Percentiles rank a stretch among this genome's conserved stretches.
Evolutionary conservation across 2,113 vertebrate species (phyloP).

Genomic region (Rhinoderma darwinii): DNA sequence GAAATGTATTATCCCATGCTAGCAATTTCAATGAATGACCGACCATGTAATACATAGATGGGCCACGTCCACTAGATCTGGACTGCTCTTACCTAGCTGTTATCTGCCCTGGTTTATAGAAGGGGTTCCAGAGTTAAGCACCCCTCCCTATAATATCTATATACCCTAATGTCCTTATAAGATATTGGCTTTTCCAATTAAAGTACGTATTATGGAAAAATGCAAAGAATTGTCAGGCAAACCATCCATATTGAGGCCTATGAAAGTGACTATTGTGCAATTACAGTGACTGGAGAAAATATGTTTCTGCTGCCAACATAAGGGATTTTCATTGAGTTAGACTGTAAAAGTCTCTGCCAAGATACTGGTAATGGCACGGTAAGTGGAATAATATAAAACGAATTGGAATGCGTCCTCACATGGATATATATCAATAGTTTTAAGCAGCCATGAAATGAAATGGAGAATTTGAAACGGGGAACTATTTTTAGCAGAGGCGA

Average conservation of each 20-base stretch:
- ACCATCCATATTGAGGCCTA: background rate
- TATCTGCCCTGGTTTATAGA: background rate
- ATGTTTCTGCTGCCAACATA: background rate
- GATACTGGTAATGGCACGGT: background rate
- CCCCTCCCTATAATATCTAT: background rate
- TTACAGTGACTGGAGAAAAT: background rate
- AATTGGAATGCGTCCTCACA: background rate
- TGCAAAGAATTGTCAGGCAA: background rate
- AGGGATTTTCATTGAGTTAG: background rate
- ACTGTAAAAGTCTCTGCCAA: background rate
- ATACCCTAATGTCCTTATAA: too few species aligned
- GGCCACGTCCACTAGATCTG: too few species aligned
- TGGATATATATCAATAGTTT: background rate
- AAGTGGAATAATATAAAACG: constrained; percentile 1
- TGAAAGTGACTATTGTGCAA: background rate
- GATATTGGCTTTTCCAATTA: too few species aligned
- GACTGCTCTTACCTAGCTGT: too few species aligned
- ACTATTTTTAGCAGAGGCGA: background rate
- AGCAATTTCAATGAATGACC: too few species aligned
- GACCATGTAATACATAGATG: too few species aligned
- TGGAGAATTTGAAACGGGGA: background rate
- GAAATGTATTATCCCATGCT: too few species aligned
- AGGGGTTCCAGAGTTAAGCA: background rate
- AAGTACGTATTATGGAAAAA: background rate
- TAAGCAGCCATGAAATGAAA: constrained; percentile 16